phyloP scores from a whole-genome alignment of 2,888 invertebrate species.

The Alcis repandata region DNA sequence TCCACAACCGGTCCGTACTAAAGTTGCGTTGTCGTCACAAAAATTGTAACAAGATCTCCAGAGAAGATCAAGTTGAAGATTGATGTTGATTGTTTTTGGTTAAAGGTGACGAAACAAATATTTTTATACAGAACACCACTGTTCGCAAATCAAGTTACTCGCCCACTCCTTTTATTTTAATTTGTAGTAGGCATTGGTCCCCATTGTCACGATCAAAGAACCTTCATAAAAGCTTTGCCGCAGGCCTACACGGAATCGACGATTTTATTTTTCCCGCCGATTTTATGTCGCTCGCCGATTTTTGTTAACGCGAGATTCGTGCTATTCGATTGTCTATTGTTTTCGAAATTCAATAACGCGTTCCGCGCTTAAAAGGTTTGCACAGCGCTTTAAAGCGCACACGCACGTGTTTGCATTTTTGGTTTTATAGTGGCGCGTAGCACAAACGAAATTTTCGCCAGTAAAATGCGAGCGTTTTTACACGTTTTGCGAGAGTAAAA shows the following conservation, averaged over 20 bases:
- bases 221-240: constrained; percentile 43
- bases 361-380: constrained; percentile 34
- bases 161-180: constrained; percentile 39
- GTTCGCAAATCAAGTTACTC: constrained; percentile 7
- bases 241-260: constrained; percentile 35
- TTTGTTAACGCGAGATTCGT: constrained; percentile 16
- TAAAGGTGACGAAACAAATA: neutral
- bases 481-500: neutral
- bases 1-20: too few relatives aligned
- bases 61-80: too few relatives aligned
- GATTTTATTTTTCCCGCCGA: constrained; percentile 22
- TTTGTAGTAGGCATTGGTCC: constrained; percentile 41
- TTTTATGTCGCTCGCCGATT: constrained; percentile 20
- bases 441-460: constrained; percentile 16
- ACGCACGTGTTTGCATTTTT: constrained; percentile 16
- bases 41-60: too few relatives aligned
- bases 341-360: constrained; percentile 42
- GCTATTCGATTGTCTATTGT: constrained; percentile 44
- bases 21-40: too few relatives aligned
- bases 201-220: constrained; percentile 42
- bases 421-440: constrained; percentile 1
- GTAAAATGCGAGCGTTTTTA: constrained; percentile 11
- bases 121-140: constrained; percentile 22
- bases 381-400: constrained; percentile 13
- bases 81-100: too few relatives aligned